Evolutionary conservation across 2,113 vertebrate genomes (phyloP), one percentile per base, ranked within the genome.

Genomic region (Pteronura brasiliensis): DNA sequence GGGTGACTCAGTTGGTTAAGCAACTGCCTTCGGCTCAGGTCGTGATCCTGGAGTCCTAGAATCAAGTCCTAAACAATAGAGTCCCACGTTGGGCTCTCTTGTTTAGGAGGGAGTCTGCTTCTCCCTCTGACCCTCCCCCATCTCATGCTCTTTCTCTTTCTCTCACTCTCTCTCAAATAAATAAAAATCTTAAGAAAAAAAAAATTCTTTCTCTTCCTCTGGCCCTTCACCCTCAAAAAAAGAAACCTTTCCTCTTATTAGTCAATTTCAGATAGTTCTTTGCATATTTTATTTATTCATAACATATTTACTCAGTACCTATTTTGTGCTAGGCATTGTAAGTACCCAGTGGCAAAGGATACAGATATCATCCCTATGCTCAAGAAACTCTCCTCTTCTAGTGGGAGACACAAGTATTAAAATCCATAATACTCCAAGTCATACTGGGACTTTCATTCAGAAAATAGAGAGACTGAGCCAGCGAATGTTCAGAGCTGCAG

Each of bases 261-360:
- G 59, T 31, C 71, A n/a, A 87, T 76, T 95, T 65, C 42, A 52
- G 49, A 34, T 88, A 15, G 4, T 52, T 57, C 76, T 88, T 42
- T 77, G 55, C 65, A 74, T 72, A 69, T 85, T 97, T 93, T 82
- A 92, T 79, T 77, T 59, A 93, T 91, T 92, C 44, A 76, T 71
- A 65, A 88, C 95, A 65, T 93, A 89, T 63, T 86, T 80, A 95
- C 14, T 83, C 11, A 61, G 31, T 52, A 84, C 52, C 31, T 90
- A 76, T 87, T 84, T 42, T 90, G 39, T 81, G n/a, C 23, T 2
- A 71, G 14, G 72, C 42, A 90, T 76, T 86, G 42, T 86, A 42
- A 61, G 36, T 77, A 83, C 63, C 59, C 17, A 31, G 57, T 85
- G n/a, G 31, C 86, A 92, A 92, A 69, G 44, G 85, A 96, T 85